phyloP scores from a whole-genome alignment of 2,113 vertebrate genomes.

The Oreocharis arfaki region DNA sequence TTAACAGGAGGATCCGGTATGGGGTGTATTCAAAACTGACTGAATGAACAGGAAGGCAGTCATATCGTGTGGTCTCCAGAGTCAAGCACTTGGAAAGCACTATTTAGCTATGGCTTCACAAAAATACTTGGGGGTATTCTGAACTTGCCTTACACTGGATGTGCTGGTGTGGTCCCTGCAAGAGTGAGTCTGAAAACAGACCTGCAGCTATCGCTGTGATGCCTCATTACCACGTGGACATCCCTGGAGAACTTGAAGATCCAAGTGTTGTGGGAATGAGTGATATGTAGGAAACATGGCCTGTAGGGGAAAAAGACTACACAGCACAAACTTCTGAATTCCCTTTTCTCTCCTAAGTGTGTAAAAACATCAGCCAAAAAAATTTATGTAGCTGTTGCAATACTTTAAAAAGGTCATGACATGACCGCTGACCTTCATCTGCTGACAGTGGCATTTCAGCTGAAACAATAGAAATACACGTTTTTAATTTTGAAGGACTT shows the following conservation, averaged over 20 bases:
- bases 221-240: accelerated
- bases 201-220: background rate
- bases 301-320: background rate
- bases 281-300: background rate
- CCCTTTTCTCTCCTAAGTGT: background rate
- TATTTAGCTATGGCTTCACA: background rate
- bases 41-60: background rate
- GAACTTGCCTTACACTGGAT: background rate
- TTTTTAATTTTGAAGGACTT: background rate
- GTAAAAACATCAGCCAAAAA: background rate
- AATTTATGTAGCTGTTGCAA: background rate
- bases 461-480: background rate
- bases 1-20: background rate
- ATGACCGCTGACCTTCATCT: background rate
- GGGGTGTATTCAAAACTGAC: background rate
- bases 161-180: accelerated
- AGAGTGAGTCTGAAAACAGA: background rate
- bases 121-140: background rate
- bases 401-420: background rate
- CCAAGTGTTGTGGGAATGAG: background rate
- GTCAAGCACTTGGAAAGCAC: background rate
- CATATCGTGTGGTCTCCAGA: no score
- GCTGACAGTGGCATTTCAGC: background rate
- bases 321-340: background rate
- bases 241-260: background rate